phyloP scores from a whole-genome alignment of 2,113 vertebrate genomes.

The Odontesthes bonariensis region DNA sequence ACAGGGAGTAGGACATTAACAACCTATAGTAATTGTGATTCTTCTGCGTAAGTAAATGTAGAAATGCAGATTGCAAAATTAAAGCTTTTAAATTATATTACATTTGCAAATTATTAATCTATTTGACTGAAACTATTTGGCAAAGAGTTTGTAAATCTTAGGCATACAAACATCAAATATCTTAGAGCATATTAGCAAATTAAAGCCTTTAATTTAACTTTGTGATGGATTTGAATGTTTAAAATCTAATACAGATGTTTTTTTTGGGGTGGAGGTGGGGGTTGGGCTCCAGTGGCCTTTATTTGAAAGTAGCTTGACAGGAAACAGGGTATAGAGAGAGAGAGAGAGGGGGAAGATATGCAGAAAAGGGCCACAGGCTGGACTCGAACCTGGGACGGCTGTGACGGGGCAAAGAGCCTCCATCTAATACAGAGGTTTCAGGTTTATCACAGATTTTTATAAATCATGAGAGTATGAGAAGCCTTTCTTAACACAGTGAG shows the following conservation, averaged over 20 bases:
- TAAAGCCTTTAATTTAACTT: no score
- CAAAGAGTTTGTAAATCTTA: conserved; percentile 7
- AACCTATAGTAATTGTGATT: neutral
- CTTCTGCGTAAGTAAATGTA: conserved; percentile 9
- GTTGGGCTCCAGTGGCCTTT: no score
- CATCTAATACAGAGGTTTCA: no score
- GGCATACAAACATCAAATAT: no score
- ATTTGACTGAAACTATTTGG: conserved; percentile 44
- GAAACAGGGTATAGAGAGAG: no score
- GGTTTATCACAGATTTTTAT: conserved; percentile 1
- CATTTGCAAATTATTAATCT: conserved; percentile 50
- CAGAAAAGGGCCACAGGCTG: no score
- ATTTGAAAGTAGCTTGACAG: no score
- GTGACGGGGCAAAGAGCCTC: no score
- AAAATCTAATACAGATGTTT: neutral
- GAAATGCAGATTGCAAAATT: conserved; percentile 48
- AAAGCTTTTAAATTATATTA: conserved; percentile 55
- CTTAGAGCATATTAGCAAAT: no score
- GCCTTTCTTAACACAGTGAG: conserved; percentile 9
- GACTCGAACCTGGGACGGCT: no score
- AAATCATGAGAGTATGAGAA: neutral
- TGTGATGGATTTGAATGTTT: conserved; percentile 15
- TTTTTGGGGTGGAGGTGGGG: no score
- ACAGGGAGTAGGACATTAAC: neutral
- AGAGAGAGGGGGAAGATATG: no score